phyloP scores from a whole-genome alignment of 2,888 invertebrate genomes.

The Xylocampa areola region DNA sequence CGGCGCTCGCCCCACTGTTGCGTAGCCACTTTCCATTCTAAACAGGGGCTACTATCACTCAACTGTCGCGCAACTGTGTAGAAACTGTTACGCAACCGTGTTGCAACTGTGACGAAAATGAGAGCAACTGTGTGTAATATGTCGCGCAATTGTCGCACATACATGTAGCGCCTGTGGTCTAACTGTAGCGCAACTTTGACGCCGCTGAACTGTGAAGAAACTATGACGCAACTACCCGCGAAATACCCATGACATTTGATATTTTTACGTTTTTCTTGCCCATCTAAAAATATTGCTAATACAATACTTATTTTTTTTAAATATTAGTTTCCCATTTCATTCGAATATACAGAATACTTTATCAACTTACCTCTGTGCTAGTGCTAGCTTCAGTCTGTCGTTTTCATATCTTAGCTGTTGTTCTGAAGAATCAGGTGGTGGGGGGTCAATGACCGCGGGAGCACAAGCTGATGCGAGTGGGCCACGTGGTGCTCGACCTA shows the following conservation, averaged over 20 bases:
- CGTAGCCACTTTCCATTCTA: slow-evolving; percentile 67
- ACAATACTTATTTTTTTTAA: no score
- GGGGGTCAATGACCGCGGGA: slow-evolving; percentile 62
- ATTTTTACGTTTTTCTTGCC: no score
- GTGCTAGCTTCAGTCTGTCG: slow-evolving; percentile 97
- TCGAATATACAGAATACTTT: no score
- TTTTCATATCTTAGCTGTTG: slow-evolving; percentile 99
- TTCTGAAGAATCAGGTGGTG: slow-evolving; percentile 84
- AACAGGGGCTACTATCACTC: slow-evolving; percentile 38
- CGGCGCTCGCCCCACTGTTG: slow-evolving; percentile 72
- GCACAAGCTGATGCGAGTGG: slow-evolving; percentile 66
- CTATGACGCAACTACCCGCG: no score
- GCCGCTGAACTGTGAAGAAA: no score
- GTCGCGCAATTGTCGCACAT: no score
- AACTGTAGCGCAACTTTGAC: no score
- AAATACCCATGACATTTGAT: no score
- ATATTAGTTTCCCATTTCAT: no score
- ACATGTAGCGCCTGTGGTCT: no score
- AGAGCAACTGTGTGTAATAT: no score
- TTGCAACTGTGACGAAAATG: background rate
- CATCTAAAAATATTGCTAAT: no score
- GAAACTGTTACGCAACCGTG: background rate
- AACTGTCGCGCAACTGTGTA: slow-evolving; percentile 17
- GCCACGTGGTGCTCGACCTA: slow-evolving; percentile 78
- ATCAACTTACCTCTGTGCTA: slow-evolving; percentile 95